Conservation (phyloP, 2,888 invertebrate genomes). For the Sphinx pinastri region DNA sequence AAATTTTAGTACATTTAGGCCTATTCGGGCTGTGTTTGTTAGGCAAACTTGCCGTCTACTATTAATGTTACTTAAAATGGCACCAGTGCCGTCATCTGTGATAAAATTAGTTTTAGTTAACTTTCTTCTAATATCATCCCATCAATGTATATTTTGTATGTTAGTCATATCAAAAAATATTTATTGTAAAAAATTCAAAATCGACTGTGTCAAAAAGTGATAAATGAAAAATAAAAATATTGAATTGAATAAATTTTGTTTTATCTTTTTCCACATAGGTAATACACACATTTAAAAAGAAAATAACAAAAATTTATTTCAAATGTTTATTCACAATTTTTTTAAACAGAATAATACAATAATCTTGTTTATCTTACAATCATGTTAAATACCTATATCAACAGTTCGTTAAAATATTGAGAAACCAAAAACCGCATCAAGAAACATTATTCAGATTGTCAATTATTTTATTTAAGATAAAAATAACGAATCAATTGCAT, state of each 20-base stretch:
- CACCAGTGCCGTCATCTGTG: conserved; percentile 78
- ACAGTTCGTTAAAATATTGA: not conserved
- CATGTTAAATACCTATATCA: not conserved
- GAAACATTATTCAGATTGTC: not conserved
- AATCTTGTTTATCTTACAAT: not conserved
- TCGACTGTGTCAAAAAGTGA: conserved; percentile 69
- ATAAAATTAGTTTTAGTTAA: conserved; percentile 74
- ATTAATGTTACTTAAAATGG: conserved; percentile 70
- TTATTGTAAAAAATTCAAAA: conserved; percentile 78
- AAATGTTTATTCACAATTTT: not conserved
- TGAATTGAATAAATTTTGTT: conserved; percentile 36
- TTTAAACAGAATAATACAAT: not conserved
- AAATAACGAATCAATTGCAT: not conserved
- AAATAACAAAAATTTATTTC: not conserved
- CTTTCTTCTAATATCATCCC: conserved; percentile 58
- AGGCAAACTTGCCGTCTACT: conserved; percentile 71
- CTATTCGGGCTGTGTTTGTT: conserved; percentile 52
- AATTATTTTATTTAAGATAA: not conserved
- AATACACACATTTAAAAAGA: not conserved
- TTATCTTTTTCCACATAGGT: conserved; percentile 11
- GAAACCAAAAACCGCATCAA: not conserved
- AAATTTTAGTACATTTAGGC: conserved; percentile 40
- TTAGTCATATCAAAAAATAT: conserved; percentile 72
- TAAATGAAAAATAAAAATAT: conserved; percentile 74
- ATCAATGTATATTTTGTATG: conserved; percentile 74